These are phyloP conservation scores for Cottus gobio DNA, from an alignment of 2,113 vertebrate genomes.

Conservation along the genomic window DNA sequence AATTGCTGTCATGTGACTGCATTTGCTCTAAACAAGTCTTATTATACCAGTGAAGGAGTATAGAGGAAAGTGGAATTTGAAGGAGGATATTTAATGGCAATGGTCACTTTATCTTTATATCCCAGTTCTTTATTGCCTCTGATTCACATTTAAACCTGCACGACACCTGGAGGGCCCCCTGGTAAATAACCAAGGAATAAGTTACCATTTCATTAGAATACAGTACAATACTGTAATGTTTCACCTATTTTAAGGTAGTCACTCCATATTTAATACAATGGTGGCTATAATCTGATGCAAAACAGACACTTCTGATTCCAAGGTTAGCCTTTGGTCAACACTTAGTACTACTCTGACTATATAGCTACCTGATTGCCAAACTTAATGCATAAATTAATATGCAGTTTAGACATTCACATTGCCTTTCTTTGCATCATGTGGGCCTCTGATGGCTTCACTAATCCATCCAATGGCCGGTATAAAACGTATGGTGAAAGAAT, in stretches of 20 bases:
- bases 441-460: neutral
- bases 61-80: neutral
- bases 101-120: neutral
- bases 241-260: neutral
- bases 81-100: constrained; percentile 21
- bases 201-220: too few relatives aligned
- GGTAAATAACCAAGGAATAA: too few relatives aligned
- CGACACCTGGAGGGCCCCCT: constrained; percentile 31
- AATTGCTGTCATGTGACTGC: neutral
- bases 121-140: constrained; percentile 1
- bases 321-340: neutral
- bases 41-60: constrained; percentile 34
- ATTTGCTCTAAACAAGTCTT: constrained; percentile 22
- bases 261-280: constrained; percentile 10
- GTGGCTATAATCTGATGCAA: neutral
- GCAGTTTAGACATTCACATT: neutral
- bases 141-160: constrained; percentile 3
- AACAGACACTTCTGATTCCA: constrained; percentile 2
- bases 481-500: neutral
- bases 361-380: neutral
- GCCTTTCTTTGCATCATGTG: constrained; percentile 21
- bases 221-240: neutral
- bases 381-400: neutral
- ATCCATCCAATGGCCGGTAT: neutral
- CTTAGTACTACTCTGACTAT: neutral